These are phyloP conservation scores for Eucidaris tribuloides DNA, from an alignment of 35 echinoderm and acorn worm genomes.

Conservation along the genomic window DNA sequence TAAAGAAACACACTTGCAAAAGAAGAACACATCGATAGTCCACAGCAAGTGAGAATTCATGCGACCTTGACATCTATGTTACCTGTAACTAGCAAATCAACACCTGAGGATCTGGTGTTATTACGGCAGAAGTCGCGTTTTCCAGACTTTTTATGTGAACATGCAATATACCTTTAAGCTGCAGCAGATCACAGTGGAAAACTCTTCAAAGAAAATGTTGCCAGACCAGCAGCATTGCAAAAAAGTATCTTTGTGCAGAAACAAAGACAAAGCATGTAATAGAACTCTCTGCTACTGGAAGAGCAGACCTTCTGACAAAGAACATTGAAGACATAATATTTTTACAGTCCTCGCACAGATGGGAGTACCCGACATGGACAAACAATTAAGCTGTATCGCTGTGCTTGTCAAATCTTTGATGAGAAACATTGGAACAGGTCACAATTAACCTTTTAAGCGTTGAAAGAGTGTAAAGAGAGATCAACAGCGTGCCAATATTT, in stretches of 20 bases:
- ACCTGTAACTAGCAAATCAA: too few relatives aligned
- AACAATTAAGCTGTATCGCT: constrained; percentile 62
- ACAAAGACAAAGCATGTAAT: constrained; percentile 29
- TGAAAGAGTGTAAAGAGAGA: background rate
- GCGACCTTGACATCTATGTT: too few relatives aligned
- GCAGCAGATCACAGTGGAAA: constrained; percentile 20
- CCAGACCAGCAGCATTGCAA: constrained; percentile 31
- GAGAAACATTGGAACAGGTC: constrained; percentile 2
- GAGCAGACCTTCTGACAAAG: background rate
- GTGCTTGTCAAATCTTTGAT: constrained; percentile 45
- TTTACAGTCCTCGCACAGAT: constrained; percentile 61
- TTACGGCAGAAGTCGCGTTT: constrained; percentile 28
- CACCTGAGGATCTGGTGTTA: background rate
- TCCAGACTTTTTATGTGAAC: constrained; percentile 43
- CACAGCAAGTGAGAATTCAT: too few relatives aligned
- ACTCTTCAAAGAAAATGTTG: constrained; percentile 45
- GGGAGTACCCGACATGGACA: constrained; percentile 56
- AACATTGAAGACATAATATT: constrained; percentile 28
- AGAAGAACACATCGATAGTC: too few relatives aligned
- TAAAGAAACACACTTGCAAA: too few relatives aligned
- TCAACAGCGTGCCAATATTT: constrained; percentile 6
- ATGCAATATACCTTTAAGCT: constrained; percentile 43
- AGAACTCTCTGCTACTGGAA: background rate
- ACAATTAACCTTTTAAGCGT: background rate
- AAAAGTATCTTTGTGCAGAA: constrained; percentile 39